Percentiles rank a stretch among this genome's conserved stretches.
Evolutionary conservation across 1,140 invertebrate genomes (phyloP).

Genomic region (Ooceraea biroi): DNA sequence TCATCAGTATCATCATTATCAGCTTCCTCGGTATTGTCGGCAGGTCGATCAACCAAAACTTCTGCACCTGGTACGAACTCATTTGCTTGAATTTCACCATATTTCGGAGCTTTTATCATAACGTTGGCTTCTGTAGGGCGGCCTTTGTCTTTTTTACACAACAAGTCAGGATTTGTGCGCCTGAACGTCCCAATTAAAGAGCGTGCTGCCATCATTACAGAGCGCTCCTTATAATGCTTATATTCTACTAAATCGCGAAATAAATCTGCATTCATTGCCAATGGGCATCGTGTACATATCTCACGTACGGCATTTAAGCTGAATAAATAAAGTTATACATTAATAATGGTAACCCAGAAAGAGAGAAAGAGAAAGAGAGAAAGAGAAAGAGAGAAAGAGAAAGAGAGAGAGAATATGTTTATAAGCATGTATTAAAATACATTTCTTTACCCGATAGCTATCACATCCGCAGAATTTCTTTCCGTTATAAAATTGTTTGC

Average conservation of each 20-base stretch:
- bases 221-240: slow-evolving; percentile 97
- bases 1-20: background rate
- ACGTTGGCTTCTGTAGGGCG: slow-evolving; percentile 93
- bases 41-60: slow-evolving; percentile 89
- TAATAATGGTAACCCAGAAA: background rate
- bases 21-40: slow-evolving; percentile 80
- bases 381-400: too few relatives aligned
- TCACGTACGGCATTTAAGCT: slow-evolving; percentile 96
- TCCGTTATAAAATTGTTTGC: slow-evolving; percentile 99
- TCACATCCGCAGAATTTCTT: slow-evolving; percentile 98
- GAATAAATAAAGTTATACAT: slow-evolving; percentile 34
- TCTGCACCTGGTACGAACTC: slow-evolving; percentile 97
- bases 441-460: slow-evolving; percentile 94
- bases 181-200: slow-evolving; percentile 97
- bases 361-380: too few relatives aligned
- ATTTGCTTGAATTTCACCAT: slow-evolving; percentile 93
- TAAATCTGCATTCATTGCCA: slow-evolving; percentile 96
- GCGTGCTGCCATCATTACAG: slow-evolving; percentile 98
- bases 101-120: slow-evolving; percentile 90
- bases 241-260: slow-evolving; percentile 97
- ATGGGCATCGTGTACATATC: slow-evolving; percentile 96
- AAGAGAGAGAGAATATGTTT: background rate
- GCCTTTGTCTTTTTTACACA: slow-evolving; percentile 97
- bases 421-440: background rate
- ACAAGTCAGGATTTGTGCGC: slow-evolving; percentile 94